Conservation (phyloP, 2,888 invertebrate genomes). For the Gymnoscelis rufifasciata region DNA sequence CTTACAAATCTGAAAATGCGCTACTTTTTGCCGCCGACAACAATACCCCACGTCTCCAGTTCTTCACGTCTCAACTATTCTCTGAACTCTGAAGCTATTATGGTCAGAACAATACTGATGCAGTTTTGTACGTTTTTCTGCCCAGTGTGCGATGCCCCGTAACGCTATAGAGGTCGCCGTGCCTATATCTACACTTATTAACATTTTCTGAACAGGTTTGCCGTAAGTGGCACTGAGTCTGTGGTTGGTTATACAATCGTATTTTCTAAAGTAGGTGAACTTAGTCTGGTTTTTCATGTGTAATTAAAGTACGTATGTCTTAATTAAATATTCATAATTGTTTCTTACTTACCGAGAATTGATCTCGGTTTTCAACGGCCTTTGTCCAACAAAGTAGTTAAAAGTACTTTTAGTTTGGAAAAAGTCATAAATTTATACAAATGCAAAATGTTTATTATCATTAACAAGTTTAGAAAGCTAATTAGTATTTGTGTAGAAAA, state of each 20-base stretch:
- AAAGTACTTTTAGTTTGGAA: too few species aligned
- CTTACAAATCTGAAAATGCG: slow-evolving; percentile 5
- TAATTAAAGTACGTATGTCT: too few species aligned
- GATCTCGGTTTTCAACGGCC: too few species aligned
- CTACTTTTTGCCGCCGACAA: neutral
- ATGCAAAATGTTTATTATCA: too few species aligned
- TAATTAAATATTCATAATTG: too few species aligned
- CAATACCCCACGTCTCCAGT: slow-evolving; percentile 6
- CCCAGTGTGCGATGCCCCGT: slow-evolving; percentile 15
- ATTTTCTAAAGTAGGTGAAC: slow-evolving; percentile 7
- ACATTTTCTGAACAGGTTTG: slow-evolving; percentile 20
- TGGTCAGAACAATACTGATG: slow-evolving; percentile 11
- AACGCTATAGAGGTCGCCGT: slow-evolving; percentile 19
- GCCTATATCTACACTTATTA: slow-evolving; percentile 19
- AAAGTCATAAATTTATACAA: too few species aligned
- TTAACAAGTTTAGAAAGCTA: too few species aligned
- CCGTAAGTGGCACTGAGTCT: neutral
- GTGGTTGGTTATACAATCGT: too few species aligned
- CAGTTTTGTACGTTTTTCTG: slow-evolving; percentile 8
- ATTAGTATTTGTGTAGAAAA: too few species aligned
- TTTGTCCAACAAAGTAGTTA: neutral
- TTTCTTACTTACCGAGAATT: too few species aligned
- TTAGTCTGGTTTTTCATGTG: neutral
- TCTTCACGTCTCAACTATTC: slow-evolving; percentile 12
- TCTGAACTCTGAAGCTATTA: slow-evolving; percentile 13